These are phyloP conservation scores for Punctoribates punctum DNA, from an alignment of 2,888 invertebrate species.

Conservation along the genomic window DNA sequence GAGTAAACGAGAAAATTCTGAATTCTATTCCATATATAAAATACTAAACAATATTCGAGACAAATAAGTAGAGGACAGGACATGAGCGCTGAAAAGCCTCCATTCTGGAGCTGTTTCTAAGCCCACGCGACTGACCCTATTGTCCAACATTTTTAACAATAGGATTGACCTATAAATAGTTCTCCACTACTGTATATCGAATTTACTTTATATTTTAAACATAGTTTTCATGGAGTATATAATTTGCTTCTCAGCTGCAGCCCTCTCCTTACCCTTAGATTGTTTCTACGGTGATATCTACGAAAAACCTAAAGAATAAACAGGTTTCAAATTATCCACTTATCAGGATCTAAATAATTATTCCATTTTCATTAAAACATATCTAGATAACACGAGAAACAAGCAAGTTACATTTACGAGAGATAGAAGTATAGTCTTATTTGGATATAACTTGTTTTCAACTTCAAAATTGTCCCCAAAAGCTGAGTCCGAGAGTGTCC, in stretches of 20 bases:
- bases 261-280: no score
- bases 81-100: slow-evolving; percentile 5
- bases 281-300: no score
- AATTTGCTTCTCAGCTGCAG: background rate
- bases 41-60: slow-evolving; percentile 10
- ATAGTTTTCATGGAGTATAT: background rate
- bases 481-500: background rate
- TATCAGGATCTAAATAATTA: no score
- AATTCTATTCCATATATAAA: background rate
- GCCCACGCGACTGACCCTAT: slow-evolving; percentile 31
- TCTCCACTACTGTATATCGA: slow-evolving; percentile 20
- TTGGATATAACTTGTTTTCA: no score
- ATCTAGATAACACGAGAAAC: no score
- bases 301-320: no score
- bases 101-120: background rate
- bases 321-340: no score
- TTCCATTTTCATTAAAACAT: no score
- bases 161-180: slow-evolving; percentile 25
- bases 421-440: no score
- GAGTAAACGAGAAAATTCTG: background rate
- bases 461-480: no score
- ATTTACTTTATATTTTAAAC: background rate
- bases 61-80: slow-evolving; percentile 12
- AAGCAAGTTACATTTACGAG: no score
- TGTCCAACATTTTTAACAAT: slow-evolving; percentile 10